Conservation (phyloP, 2,888 invertebrate species). For the Pandemis cinnamomeana region DNA sequence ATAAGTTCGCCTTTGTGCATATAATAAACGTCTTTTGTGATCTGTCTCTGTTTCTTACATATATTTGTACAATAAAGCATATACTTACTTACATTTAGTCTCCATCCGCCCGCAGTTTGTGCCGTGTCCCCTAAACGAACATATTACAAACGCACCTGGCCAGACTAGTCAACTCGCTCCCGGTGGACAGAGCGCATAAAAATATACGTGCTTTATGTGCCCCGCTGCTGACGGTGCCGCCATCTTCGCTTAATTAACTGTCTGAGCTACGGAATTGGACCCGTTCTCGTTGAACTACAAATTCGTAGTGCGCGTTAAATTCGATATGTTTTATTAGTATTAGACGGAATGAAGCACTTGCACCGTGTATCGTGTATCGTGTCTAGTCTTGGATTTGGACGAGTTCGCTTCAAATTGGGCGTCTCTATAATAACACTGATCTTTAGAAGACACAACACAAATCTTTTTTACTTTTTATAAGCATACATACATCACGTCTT, state of each 20-base stretch:
- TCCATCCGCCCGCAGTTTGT: background rate
- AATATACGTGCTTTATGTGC: slow-evolving; percentile 32
- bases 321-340: background rate
- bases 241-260: slow-evolving; percentile 19
- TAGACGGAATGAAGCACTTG: background rate
- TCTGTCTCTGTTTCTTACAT: no score
- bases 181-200: slow-evolving; percentile 36
- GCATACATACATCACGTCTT: no score
- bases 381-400: background rate
- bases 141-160: slow-evolving; percentile 36
- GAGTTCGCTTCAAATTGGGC: background rate
- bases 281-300: background rate
- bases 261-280: slow-evolving; percentile 1
- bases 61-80: no score
- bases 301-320: background rate
- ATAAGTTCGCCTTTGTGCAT: no score
- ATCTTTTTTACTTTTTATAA: no score
- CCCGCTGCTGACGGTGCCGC: background rate
- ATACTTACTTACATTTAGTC: background rate
- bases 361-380: background rate
- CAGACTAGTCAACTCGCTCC: slow-evolving; percentile 25
- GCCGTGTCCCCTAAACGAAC: slow-evolving; percentile 5
- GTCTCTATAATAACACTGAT: no score
- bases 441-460: no score
- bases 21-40: no score